Base-by-base conservation (phyloP, 2,888 invertebrate species). In the Alcis repandata region DNA sequence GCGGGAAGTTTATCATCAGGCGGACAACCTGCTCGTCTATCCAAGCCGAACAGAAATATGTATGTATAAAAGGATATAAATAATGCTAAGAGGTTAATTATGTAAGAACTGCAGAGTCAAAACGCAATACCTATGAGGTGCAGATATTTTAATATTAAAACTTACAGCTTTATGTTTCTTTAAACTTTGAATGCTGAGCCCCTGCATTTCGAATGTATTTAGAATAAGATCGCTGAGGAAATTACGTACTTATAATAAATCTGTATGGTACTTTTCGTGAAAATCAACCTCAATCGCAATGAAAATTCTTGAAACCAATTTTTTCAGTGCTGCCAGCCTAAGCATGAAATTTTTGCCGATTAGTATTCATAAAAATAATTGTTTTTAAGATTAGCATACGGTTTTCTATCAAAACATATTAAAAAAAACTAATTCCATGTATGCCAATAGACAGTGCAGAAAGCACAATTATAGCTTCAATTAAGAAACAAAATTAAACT, bases 111-210 rank as follows among this genome's bases (percentile, higher is more conserved):
- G 63, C 72, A 75, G 40, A 80, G 63, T 58, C 59, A 63, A 72
- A 62, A 68, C 72, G 74, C 70, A 78, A 49, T 68, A 58, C 27
- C 2, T 27, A 46, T 45, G 61, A 20, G 59, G 57, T 59, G 22
- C 45, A 49, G 52, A 20, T 43, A 61, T 48, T 49, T 61, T 45
- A 20, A 17, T 22, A 45, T 52, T 57, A 56, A 64, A 79, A 94
- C 96, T 95, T 93, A 97, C 97, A 79, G 97, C 95, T 77, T 96
- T 96, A 86, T 97, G 96, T 86, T 95, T 97, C 85, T 96, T 96
- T 69, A 97, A 87, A 79, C 96, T 96, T 56, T 94, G 87, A 19
- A 96, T 65, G 67, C 94, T 94, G 78, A 97, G 83, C 70, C 97
- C 97, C 87, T 96, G 96, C 97, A 97, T 97, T 80, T 85, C 95